Evolutionary conservation across 2,888 invertebrate species (phyloP).

Genomic region (Spilosoma lubricipeda): DNA sequence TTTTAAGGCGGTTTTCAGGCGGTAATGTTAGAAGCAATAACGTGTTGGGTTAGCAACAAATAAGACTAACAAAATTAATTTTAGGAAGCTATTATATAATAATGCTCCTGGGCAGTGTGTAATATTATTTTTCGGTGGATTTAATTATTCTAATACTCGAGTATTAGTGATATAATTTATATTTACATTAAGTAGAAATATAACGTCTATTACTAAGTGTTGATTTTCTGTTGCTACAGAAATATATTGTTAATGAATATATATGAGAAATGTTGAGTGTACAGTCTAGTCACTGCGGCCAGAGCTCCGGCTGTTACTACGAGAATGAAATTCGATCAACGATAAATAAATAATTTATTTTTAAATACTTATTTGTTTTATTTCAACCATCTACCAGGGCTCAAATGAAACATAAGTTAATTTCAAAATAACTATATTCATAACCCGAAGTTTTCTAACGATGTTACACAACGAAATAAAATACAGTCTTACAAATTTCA

Average conservation of each 20-base stretch:
- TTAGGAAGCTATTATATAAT: slow-evolving; percentile 75
- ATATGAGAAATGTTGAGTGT: slow-evolving; percentile 83
- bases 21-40: slow-evolving; percentile 62
- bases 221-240: slow-evolving; percentile 84
- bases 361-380: slow-evolving; percentile 73
- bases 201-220: slow-evolving; percentile 83
- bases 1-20: slow-evolving; percentile 64
- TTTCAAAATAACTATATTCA: slow-evolving; percentile 85
- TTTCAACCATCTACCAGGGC: slow-evolving; percentile 35
- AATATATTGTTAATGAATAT: slow-evolving; percentile 80
- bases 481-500: slow-evolving; percentile 86
- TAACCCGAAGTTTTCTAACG: slow-evolving; percentile 83
- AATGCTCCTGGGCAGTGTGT: slow-evolving; percentile 79
- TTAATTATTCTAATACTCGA: slow-evolving; percentile 85
- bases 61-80: slow-evolving; percentile 83
- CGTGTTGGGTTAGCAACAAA: slow-evolving; percentile 72
- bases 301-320: slow-evolving; percentile 79
- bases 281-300: slow-evolving; percentile 84
- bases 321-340: slow-evolving; percentile 76
- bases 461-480: slow-evolving; percentile 84
- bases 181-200: slow-evolving; percentile 82
- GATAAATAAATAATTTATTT: slow-evolving; percentile 84
- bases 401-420: slow-evolving; percentile 39
- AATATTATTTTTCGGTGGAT: slow-evolving; percentile 83
- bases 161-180: slow-evolving; percentile 84